Evolutionary conservation across 92 coral and sea anemone genomes (phyloP).

Genomic region (Ricordea florida): DNA sequence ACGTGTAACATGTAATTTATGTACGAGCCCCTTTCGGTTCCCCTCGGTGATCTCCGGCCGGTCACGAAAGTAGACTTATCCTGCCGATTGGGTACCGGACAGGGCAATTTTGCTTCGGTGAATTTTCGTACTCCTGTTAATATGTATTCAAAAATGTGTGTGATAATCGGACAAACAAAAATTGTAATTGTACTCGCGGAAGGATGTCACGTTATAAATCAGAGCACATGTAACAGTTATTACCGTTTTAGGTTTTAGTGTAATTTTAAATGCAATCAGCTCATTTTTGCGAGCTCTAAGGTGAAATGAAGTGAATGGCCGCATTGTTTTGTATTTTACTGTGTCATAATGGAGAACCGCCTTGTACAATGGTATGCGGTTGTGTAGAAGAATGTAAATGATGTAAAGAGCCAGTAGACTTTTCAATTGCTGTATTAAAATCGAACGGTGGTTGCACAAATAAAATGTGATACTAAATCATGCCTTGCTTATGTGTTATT

Average conservation of each 20-base stretch:
- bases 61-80: neutral
- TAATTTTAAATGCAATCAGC: constrained; percentile 46
- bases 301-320: constrained; percentile 17
- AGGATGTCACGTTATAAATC: constrained; percentile 41
- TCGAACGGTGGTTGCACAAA: constrained; percentile 73
- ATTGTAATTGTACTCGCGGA: constrained; percentile 21
- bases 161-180: constrained; percentile 21
- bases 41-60: too few species aligned
- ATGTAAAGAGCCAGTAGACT: constrained; percentile 70
- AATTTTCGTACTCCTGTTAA: constrained; percentile 35
- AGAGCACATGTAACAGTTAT: constrained; percentile 29
- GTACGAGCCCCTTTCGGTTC: too few species aligned
- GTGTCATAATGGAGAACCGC: constrained; percentile 51
- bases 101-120: constrained; percentile 42
- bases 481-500: too few species aligned
- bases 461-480: neutral
- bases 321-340: constrained; percentile 51
- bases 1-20: too few species aligned
- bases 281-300: constrained; percentile 23
- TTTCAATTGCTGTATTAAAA: constrained; percentile 88
- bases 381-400: constrained; percentile 90
- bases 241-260: constrained; percentile 71
- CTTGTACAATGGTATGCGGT: constrained; percentile 62
- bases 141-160: constrained; percentile 19
- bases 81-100: constrained; percentile 1